A percentile compares a stretch with the other conserved stretches of the same genome.
Conservation (phyloP, 1,140 invertebrate genomes). For the Drosophila subobscura region DNA sequence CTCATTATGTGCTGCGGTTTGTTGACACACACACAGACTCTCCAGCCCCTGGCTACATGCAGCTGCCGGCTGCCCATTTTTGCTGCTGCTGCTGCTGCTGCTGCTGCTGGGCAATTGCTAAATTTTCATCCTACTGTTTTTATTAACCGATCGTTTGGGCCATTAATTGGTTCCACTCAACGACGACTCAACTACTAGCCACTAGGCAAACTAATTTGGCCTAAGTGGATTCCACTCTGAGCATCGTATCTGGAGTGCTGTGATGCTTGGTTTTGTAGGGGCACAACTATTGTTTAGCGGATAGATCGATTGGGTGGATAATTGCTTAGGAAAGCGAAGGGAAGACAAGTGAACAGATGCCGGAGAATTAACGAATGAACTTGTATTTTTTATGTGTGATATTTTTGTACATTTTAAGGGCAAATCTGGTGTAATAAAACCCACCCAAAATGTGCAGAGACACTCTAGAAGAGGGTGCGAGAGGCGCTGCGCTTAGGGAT, state of each 20-base stretch:
- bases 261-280: conserved; percentile 14
- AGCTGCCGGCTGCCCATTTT: conserved; percentile 51
- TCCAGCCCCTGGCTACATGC: conserved; percentile 23
- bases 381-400: too few relatives aligned
- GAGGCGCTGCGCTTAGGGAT: too few relatives aligned
- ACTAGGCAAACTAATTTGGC: conserved; percentile 42
- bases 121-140: conserved; percentile 21
- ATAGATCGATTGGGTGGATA: conserved; percentile 1
- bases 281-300: background rate
- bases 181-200: conserved; percentile 3
- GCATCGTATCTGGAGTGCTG: conserved; percentile 3
- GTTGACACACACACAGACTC: conserved; percentile 56
- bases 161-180: conserved; percentile 50
- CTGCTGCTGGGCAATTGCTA: conserved; percentile 9
- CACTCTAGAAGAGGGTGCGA: too few relatives aligned
- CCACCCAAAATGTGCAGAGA: too few relatives aligned
- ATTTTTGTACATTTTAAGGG: background rate
- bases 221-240: conserved; percentile 21
- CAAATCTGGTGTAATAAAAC: too few relatives aligned
- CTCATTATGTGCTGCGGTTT: conserved; percentile 73
- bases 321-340: background rate
- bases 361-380: too few relatives aligned
- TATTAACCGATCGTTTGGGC: conserved; percentile 35
- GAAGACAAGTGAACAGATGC: too few relatives aligned
- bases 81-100: background rate